These are phyloP conservation scores for Buphagus erythrorhynchus DNA, from an alignment of 2,797 vertebrate genomes.

Conservation along the genomic window DNA sequence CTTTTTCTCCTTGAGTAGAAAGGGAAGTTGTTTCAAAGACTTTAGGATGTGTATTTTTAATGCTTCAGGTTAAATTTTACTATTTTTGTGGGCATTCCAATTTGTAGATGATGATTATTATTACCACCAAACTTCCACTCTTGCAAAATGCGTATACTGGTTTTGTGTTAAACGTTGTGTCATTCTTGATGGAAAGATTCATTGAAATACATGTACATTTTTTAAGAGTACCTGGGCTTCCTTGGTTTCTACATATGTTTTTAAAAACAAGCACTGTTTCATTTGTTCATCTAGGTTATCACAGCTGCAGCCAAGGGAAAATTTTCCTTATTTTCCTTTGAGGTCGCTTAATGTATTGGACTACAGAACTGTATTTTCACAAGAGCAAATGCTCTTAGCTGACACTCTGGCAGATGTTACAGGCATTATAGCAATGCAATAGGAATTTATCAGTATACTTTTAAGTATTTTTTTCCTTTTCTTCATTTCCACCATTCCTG, in stretches of 20 bases:
- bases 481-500: not conserved
- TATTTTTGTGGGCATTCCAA: not conserved
- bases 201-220: not conserved
- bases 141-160: not conserved
- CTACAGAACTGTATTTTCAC: not conserved
- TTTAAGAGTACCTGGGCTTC: not conserved
- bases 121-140: not conserved
- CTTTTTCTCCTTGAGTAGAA: not conserved
- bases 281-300: not conserved
- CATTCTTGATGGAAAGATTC: not conserved
- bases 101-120: not conserved
- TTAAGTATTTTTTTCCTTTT: not conserved
- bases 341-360: not conserved
- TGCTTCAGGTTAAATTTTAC: not conserved
- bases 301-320: not conserved
- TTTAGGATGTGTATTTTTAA: not conserved
- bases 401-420: not conserved
- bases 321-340: not conserved
- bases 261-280: not conserved
- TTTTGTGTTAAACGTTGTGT: not conserved
- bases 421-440: not conserved
- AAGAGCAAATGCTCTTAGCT: not conserved
- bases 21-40: not conserved
- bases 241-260: not conserved
- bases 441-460: not conserved